Conservation (phyloP, 1,140 invertebrate species). For the Metaphire vulgaris region DNA sequence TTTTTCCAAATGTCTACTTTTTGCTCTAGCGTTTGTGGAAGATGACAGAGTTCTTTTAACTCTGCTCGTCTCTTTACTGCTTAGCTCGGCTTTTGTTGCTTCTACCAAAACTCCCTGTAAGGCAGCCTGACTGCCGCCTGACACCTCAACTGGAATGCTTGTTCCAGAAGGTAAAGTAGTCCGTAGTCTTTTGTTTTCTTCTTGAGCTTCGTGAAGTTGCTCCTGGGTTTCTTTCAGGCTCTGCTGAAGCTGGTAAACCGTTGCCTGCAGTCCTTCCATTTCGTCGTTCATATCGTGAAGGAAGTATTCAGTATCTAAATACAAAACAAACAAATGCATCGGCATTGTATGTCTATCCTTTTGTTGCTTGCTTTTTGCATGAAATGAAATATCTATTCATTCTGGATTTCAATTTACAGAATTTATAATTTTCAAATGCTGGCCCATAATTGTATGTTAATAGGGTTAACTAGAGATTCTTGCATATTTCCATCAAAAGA, state of each 20-base stretch:
- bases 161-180: neutral
- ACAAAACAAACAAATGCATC: conserved; percentile 38
- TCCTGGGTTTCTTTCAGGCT: conserved; percentile 60
- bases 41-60: neutral
- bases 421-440: no score
- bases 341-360: no score
- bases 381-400: no score
- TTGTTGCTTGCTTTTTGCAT: no score
- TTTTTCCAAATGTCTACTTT: neutral
- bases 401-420: no score
- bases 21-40: neutral
- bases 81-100: neutral
- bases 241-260: conserved; percentile 86
- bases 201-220: neutral
- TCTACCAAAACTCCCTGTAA: neutral
- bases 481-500: no score
- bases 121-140: neutral
- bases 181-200: neutral
- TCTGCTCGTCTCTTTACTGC: neutral
- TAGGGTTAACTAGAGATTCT: no score
- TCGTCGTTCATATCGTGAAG: conserved; percentile 92
- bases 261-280: conserved; percentile 96
- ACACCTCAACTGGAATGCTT: neutral
- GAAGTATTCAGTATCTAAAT: conserved; percentile 85
- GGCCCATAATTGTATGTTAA: no score